A percentile compares a stretch with the other conserved stretches of the same genome.
phyloP scores from a whole-genome alignment of 1,140 invertebrate genomes.

The Drosophila ercepeae region DNA sequence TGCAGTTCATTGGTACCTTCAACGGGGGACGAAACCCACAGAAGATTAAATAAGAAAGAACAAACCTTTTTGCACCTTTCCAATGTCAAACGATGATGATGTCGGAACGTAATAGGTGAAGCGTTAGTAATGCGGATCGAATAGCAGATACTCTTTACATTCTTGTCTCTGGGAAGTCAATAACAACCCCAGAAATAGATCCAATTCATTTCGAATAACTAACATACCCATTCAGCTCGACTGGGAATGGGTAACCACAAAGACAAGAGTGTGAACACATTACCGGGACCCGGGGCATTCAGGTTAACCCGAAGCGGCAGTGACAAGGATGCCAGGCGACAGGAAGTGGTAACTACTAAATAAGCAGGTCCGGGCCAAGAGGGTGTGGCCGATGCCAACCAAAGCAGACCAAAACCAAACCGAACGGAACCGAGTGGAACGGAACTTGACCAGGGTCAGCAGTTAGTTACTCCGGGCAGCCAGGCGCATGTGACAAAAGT shows the following conservation, averaged over 20 bases:
- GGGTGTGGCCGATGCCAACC: slow-evolving; percentile 37
- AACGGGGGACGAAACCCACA: slow-evolving; percentile 24
- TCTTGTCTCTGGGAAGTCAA: no score
- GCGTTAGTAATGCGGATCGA: neutral
- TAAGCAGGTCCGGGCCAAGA: slow-evolving; percentile 40
- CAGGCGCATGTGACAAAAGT: slow-evolving; percentile 59
- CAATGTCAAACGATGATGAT: slow-evolving; percentile 47
- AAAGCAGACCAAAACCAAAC: slow-evolving; percentile 10
- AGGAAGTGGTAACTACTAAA: slow-evolving; percentile 59
- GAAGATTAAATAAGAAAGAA: slow-evolving; percentile 41
- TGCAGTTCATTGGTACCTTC: slow-evolving; percentile 47
- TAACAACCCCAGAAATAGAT: no score
- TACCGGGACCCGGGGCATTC: slow-evolving; percentile 29
- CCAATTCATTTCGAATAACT: neutral
- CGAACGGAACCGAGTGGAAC: slow-evolving; percentile 31
- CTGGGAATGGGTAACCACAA: slow-evolving; percentile 14
- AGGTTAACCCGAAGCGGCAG: slow-evolving; percentile 39
- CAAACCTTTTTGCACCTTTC: slow-evolving; percentile 74
- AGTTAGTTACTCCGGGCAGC: slow-evolving; percentile 5
- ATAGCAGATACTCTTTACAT: neutral
- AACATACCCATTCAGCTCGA: slow-evolving; percentile 5
- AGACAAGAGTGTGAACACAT: slow-evolving; percentile 53
- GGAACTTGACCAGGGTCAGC: slow-evolving; percentile 41
- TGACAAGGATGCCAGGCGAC: slow-evolving; percentile 45
- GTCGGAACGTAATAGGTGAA: neutral